Conservation (phyloP, 2,113 vertebrate species). For the Isichthys henryi region DNA sequence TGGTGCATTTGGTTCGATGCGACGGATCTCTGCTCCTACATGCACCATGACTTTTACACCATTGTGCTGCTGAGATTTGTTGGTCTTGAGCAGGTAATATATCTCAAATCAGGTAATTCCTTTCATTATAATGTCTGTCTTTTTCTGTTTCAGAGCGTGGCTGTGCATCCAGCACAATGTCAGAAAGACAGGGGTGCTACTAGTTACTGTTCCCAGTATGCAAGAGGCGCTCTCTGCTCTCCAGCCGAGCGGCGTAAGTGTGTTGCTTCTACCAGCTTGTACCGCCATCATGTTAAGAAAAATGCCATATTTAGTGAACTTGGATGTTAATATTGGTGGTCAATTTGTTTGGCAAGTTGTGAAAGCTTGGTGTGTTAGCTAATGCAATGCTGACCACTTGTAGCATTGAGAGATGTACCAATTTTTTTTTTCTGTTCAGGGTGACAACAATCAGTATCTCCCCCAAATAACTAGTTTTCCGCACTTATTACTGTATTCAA, state of each 20-base stretch:
- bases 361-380: not conserved
- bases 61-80: not conserved
- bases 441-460: not conserved
- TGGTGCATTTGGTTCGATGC: no score
- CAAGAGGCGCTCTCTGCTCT: constrained; percentile 67
- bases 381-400: not conserved
- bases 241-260: constrained; percentile 57
- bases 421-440: not conserved
- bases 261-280: not conserved
- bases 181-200: constrained; percentile 65
- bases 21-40: not conserved
- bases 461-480: not conserved
- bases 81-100: not conserved
- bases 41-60: not conserved
- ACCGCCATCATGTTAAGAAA: not conserved
- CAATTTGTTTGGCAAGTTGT: not conserved
- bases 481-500: not conserved
- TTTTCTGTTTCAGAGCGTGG: constrained; percentile 69
- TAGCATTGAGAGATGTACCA: not conserved
- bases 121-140: not conserved
- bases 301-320: not conserved
- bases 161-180: constrained; percentile 68
- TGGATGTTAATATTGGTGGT: not conserved
- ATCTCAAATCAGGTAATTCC: not conserved
- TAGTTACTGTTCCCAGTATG: constrained; percentile 81